These are phyloP conservation scores for Macaria liturata DNA, from an alignment of 2,888 invertebrate genomes.

Conservation along the genomic window DNA sequence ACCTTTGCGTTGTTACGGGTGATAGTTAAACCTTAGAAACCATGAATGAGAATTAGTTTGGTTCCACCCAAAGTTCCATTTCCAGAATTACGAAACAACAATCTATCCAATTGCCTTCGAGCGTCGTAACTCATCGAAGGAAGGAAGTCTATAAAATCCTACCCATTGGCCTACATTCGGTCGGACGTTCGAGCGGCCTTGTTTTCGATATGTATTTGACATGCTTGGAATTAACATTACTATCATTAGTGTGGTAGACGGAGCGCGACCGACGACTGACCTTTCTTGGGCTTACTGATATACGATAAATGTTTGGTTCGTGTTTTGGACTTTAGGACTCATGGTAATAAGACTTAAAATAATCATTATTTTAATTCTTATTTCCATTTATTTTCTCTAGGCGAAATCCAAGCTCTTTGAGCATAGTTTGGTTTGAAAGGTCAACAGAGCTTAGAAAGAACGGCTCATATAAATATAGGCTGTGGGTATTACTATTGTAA, in stretches of 20 bases:
- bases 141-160: conserved; percentile 27
- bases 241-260: conserved; percentile 14
- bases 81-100: conserved; percentile 4
- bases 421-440: too few species aligned
- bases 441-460: too few species aligned
- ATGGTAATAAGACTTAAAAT: too few species aligned
- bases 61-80: background rate
- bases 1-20: too few species aligned
- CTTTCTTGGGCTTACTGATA: conserved; percentile 1
- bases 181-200: conserved; percentile 19
- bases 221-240: conserved; percentile 23
- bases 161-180: conserved; percentile 24
- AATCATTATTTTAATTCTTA: too few species aligned
- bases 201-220: conserved; percentile 24
- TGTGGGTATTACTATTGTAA: too few species aligned
- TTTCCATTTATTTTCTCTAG: too few species aligned
- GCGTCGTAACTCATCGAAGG: conserved; percentile 15
- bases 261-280: conserved; percentile 16
- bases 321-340: too few species aligned
- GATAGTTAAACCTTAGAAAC: too few species aligned
- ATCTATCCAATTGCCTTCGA: conserved; percentile 11
- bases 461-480: too few species aligned
- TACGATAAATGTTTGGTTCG: background rate
- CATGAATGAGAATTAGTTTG: background rate
- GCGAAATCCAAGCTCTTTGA: too few species aligned